These are phyloP conservation scores for Pagrus major DNA, from an alignment of 2,113 vertebrate species.

Conservation along the genomic window DNA sequence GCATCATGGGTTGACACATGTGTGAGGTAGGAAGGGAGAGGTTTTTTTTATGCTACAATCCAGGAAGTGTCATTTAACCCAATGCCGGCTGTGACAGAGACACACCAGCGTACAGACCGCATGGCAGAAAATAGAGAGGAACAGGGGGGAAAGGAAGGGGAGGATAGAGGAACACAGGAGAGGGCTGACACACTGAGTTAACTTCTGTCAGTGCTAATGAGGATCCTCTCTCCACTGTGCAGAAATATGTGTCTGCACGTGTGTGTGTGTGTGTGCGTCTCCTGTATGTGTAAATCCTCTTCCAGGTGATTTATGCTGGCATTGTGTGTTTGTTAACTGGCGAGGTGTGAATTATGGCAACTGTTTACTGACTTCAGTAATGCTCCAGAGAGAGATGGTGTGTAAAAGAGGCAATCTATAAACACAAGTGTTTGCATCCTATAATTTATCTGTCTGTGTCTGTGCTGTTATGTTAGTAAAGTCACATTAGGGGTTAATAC, in stretches of 20 bases:
- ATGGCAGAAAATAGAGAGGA: slow-evolving; percentile 40
- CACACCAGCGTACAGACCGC: not conserved
- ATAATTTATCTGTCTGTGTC: not conserved
- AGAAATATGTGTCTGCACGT: slow-evolving; percentile 49
- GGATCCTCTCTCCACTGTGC: slow-evolving; percentile 66
- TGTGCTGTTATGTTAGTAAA: not conserved
- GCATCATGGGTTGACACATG: slow-evolving; percentile 41
- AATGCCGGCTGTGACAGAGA: slow-evolving; percentile 48
- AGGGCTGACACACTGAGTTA: slow-evolving; percentile 71
- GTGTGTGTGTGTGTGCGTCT: slow-evolving; percentile 33
- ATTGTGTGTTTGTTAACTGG: slow-evolving; percentile 45
- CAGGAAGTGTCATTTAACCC: slow-evolving; percentile 55
- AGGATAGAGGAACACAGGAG: slow-evolving; percentile 45
- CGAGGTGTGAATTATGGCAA: slow-evolving; percentile 22
- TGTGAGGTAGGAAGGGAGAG: slow-evolving; percentile 21
- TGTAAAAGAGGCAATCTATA: slow-evolving; percentile 11
- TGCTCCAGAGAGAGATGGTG: slow-evolving; percentile 12
- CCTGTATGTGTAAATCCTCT: slow-evolving; percentile 22
- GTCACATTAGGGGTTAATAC: slow-evolving; percentile 5
- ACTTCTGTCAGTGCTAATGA: slow-evolving; percentile 78
- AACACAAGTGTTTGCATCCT: not conserved
- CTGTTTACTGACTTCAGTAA: slow-evolving; percentile 31
- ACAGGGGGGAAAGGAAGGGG: slow-evolving; percentile 9
- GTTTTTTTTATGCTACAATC: slow-evolving; percentile 46
- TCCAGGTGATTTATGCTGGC: slow-evolving; percentile 59